Conservation (phyloP, 2,113 vertebrate species). For the Xenopus laevis region DNA sequence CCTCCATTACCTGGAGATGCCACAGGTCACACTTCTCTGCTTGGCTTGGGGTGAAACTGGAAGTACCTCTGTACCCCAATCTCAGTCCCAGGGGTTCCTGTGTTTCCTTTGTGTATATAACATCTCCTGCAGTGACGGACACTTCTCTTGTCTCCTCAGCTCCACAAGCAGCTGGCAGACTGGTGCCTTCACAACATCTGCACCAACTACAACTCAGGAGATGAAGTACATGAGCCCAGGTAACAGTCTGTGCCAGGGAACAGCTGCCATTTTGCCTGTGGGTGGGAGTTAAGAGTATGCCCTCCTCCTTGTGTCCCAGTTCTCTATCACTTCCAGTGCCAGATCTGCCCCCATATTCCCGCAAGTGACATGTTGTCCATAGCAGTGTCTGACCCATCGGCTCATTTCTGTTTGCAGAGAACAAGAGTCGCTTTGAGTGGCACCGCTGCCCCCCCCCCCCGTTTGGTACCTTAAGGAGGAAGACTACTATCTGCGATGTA, state of each 20-base stretch:
- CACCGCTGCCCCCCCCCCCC: conserved; percentile 84
- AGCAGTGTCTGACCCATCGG: too few relatives aligned
- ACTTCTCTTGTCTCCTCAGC: conserved; percentile 54
- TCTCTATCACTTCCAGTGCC: too few relatives aligned
- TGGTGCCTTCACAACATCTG: conserved; percentile 91
- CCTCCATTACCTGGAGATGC: conserved; percentile 80
- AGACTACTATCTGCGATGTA: conserved; percentile 79
- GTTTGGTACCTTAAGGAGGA: conserved; percentile 89
- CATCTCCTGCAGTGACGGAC: too few relatives aligned
- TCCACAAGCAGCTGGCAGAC: conserved; percentile 79
- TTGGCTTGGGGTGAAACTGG: too few relatives aligned
- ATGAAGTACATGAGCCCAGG: conserved; percentile 86
- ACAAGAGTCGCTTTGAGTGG: conserved; percentile 79
- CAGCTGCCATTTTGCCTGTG: too few relatives aligned
- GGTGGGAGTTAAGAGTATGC: too few relatives aligned
- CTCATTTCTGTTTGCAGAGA: conserved; percentile 58
- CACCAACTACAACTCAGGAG: conserved; percentile 87
- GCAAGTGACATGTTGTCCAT: too few relatives aligned
- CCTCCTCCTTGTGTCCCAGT: too few relatives aligned
- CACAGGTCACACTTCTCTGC: conserved; percentile 66
- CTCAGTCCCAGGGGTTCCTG: too few relatives aligned
- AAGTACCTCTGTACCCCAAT: too few relatives aligned
- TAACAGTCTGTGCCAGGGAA: conserved; percentile 43
- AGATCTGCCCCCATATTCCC: too few relatives aligned
- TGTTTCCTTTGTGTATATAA: too few relatives aligned